Percentiles rank a stretch among this genome's conserved stretches.
Conservation (phyloP, 2,113 vertebrate genomes). For the Lagopus leucura region DNA sequence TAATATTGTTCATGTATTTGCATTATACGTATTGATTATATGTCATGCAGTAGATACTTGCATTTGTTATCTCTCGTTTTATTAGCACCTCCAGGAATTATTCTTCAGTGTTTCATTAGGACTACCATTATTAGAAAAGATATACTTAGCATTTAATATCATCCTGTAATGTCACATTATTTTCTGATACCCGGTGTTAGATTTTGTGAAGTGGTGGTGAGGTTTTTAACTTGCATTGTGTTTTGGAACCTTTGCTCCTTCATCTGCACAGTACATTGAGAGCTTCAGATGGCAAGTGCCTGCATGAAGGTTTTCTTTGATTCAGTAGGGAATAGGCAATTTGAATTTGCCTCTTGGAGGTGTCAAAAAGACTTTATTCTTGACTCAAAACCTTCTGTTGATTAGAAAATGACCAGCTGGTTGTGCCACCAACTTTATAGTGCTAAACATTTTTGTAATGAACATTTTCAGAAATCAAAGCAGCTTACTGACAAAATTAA, state of each 20-base stretch:
- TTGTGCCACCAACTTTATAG: not conserved
- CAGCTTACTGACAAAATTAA: not conserved
- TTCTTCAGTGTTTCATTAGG: not conserved
- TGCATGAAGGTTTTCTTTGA: not conserved
- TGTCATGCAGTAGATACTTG: not conserved
- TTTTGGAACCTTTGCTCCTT: not conserved
- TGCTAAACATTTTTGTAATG: not conserved
- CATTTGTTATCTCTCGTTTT: not conserved
- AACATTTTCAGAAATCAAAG: slow-evolving; percentile 12
- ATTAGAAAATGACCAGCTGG: not conserved
- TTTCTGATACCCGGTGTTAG: not conserved
- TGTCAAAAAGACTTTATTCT: not conserved
- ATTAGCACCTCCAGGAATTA: not conserved
- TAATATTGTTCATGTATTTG: not conserved
- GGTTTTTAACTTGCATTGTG: not conserved
- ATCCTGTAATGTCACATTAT: not conserved
- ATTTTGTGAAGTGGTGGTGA: slow-evolving; percentile 11
- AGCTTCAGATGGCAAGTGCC: not conserved
- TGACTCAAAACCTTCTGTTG: not conserved
- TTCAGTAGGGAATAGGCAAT: not conserved
- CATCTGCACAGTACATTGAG: not conserved
- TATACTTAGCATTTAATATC: not conserved
- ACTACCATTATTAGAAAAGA: not conserved
- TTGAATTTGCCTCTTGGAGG: not conserved
- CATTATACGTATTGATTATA: not conserved